Conservation (phyloP, 2,888 invertebrate species). For the Busseola fusca region DNA sequence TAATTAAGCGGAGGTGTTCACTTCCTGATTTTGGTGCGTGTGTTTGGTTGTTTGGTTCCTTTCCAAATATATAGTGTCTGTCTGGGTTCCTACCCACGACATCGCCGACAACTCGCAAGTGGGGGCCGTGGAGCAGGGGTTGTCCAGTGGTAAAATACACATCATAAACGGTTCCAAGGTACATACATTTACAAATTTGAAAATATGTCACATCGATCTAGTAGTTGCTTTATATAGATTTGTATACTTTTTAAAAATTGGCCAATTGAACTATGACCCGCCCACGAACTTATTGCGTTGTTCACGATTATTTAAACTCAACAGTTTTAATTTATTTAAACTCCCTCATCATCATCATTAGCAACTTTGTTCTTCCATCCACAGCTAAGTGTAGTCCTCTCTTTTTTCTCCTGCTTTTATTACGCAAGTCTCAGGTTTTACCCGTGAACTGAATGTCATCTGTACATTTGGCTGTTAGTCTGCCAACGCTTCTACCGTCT, state of each 20-base stretch:
- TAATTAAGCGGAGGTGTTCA: no score
- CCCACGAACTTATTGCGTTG: not conserved
- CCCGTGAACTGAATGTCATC: not conserved
- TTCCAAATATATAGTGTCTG: not conserved
- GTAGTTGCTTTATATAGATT: no score
- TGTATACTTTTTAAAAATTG: not conserved
- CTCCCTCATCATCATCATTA: not conserved
- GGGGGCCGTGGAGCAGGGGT: no score
- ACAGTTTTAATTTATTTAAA: not conserved
- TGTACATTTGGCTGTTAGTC: no score
- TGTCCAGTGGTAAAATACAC: no score
- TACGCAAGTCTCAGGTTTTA: not conserved
- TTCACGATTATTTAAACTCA: not conserved
- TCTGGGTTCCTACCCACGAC: not conserved
- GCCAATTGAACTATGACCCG: not conserved
- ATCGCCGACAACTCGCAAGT: no score
- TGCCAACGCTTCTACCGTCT: not conserved
- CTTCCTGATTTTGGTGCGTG: not conserved
- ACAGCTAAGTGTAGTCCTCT: not conserved
- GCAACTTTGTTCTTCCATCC: not conserved
- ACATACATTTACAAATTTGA: no score
- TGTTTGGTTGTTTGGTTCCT: not conserved
- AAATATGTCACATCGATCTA: no score
- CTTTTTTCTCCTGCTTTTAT: not conserved
- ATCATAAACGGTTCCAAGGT: no score